These are phyloP conservation scores for Meles meles DNA, from an alignment of 2,113 vertebrate genomes.

Conservation along the genomic window DNA sequence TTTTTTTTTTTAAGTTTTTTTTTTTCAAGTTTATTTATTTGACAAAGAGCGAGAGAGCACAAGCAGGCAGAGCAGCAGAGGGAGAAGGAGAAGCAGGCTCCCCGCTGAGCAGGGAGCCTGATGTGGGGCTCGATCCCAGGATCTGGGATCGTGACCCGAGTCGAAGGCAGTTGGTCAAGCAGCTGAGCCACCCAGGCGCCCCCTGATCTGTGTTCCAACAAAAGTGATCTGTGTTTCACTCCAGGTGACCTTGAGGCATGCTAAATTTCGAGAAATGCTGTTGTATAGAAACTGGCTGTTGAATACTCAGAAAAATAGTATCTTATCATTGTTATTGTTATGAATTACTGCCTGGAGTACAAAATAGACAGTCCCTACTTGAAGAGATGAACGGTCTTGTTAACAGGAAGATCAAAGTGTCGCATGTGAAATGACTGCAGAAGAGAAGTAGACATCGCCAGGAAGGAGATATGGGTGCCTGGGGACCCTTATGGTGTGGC, in stretches of 20 bases:
- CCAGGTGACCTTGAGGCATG: background rate
- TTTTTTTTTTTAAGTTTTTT: too few species aligned
- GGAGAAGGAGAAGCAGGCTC: too few species aligned
- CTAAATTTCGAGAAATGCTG: background rate
- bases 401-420: background rate
- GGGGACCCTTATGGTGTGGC: accelerated
- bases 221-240: background rate
- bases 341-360: background rate
- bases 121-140: too few species aligned
- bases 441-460: background rate
- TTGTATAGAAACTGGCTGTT: background rate
- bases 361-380: background rate
- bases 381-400: background rate
- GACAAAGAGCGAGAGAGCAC: too few species aligned
- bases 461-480: background rate
- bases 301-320: background rate
- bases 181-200: too few species aligned
- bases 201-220: background rate
- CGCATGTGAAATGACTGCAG: background rate
- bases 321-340: background rate
- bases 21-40: too few species aligned
- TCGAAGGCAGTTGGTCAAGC: too few species aligned
- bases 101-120: too few species aligned
- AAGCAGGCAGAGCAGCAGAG: too few species aligned
- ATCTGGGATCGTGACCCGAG: too few species aligned